phyloP scores from a whole-genome alignment of 2,113 vertebrate genomes.

The Rattus norvegicus region GRCr8 NC_086036.1:29878001-29878500 shows the following conservation, averaged over 20 bases:
- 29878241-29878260: neutral
- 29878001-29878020: neutral
- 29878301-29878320: neutral
- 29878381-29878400: neutral
- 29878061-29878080: conserved; percentile 1
- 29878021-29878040: neutral
- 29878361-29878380: neutral
- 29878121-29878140: neutral
- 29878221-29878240: neutral
- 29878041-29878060: neutral
- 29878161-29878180: neutral
- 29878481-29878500: neutral
- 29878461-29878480: neutral
- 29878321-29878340: conserved; percentile 86
- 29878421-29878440: neutral
- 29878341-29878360: conserved; percentile 77
- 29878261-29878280: too few species aligned
- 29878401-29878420: neutral
- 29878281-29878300: neutral
- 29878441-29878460: neutral
- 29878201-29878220: neutral
- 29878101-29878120: conserved; percentile 89
- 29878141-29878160: neutral
- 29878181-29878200: neutral
- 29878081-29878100: conserved; percentile 94